These are phyloP conservation scores for Arrhopalites spinosus DNA, from an alignment of 2,888 invertebrate genomes.

Conservation along the genomic window DNA sequence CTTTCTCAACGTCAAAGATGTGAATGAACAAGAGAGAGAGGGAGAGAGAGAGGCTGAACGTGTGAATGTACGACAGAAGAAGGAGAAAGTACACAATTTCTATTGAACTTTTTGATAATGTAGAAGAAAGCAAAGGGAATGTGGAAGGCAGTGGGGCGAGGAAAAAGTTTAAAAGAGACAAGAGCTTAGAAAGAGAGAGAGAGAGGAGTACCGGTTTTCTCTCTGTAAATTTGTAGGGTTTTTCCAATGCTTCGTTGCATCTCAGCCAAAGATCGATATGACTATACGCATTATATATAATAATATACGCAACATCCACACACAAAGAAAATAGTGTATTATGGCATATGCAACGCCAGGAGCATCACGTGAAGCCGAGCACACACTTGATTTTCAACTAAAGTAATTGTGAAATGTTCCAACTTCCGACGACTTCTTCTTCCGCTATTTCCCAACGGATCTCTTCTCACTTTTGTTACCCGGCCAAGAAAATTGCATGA, in stretches of 20 bases:
- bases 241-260: constrained; percentile 6
- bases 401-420: constrained; percentile 16
- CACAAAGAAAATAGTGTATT: neutral
- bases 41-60: neutral
- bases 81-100: constrained; percentile 1
- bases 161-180: neutral
- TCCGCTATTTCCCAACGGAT: constrained; percentile 12
- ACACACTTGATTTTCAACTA: constrained; percentile 15
- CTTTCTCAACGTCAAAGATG: neutral
- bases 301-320: neutral
- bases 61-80: neutral
- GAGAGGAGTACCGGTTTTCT: neutral
- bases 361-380: neutral
- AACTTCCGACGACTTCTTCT: constrained; percentile 17
- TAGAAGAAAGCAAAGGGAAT: neutral
- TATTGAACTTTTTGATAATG: neutral
- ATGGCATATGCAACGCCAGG: neutral
- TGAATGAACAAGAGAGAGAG: neutral
- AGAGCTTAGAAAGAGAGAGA: neutral
- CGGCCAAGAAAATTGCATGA: neutral
- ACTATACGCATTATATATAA: neutral
- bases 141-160: neutral
- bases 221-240: neutral
- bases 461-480: neutral
- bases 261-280: neutral